Conservation (phyloP, 2,113 vertebrate genomes). For the Eptatretus burgeri region DNA sequence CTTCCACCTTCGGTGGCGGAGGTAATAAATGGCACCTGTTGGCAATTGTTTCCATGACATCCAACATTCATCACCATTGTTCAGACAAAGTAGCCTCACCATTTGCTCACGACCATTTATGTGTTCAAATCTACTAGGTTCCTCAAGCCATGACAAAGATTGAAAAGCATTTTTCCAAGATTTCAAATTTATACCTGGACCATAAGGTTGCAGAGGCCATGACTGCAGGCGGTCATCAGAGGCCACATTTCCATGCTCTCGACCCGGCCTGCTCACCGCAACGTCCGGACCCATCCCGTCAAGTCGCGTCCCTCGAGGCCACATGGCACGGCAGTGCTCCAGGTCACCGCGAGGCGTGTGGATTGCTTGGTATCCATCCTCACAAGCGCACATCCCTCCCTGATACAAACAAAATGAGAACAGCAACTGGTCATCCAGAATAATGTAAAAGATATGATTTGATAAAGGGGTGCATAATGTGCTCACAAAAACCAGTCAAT, state of each 20-base stretch:
- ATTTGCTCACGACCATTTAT: too few relatives aligned
- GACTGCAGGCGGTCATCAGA: background rate
- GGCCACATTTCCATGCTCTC: background rate
- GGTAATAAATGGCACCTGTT: too few relatives aligned
- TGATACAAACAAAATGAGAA: background rate
- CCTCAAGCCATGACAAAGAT: too few relatives aligned
- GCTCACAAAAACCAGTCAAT: too few relatives aligned
- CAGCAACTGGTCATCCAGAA: background rate
- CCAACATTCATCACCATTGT: too few relatives aligned
- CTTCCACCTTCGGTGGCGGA: too few relatives aligned
- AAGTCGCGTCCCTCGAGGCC: background rate
- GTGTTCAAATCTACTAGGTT: too few relatives aligned
- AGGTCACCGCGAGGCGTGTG: constrained; percentile 3
- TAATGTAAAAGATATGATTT: too few relatives aligned
- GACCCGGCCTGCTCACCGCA: constrained; percentile 1
- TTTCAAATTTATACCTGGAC: background rate
- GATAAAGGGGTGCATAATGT: too few relatives aligned
- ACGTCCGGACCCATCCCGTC: background rate
- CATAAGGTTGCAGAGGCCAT: constrained; percentile 5
- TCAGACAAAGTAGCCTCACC: too few relatives aligned
- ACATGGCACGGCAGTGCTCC: background rate
- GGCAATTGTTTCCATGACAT: too few relatives aligned
- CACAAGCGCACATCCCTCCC: constrained; percentile 4
- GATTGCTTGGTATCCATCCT: constrained; percentile 3
- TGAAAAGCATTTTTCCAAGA: too few relatives aligned